These are phyloP conservation scores for Drosophila putrida DNA, from an alignment of 2,888 invertebrate genomes.

Conservation along the genomic window DNA sequence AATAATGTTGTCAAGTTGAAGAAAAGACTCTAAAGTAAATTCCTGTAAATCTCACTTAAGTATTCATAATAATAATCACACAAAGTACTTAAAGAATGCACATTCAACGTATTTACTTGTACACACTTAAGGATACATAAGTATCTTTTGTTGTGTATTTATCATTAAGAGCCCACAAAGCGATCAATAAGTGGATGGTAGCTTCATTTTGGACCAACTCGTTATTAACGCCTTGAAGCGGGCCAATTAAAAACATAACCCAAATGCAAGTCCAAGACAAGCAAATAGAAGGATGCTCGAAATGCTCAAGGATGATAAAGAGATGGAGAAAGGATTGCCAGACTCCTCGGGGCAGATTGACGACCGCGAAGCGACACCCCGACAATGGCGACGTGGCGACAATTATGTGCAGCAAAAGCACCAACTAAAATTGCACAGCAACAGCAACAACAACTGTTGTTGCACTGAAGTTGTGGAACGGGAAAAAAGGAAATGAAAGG, in stretches of 20 bases:
- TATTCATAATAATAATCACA: not conserved
- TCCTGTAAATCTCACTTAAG: too few species aligned
- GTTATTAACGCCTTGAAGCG: conserved; percentile 51
- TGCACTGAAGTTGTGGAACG: conserved; percentile 41
- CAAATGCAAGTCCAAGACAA: conserved; percentile 78
- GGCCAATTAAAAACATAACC: conserved; percentile 85
- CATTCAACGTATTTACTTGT: not conserved
- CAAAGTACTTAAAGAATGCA: not conserved
- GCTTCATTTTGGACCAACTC: conserved; percentile 12
- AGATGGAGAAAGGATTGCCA: not conserved
- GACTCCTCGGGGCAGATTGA: conserved; percentile 15
- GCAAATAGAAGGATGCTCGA: conserved; percentile 47
- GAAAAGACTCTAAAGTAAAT: too few species aligned
- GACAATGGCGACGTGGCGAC: conserved; percentile 24
- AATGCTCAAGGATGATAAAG: conserved; percentile 6
- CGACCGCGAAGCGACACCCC: conserved; percentile 61
- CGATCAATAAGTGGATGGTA: conserved; percentile 37
- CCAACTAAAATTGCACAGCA: conserved; percentile 15
- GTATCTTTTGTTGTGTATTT: conserved; percentile 50
- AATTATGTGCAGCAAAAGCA: conserved; percentile 43
- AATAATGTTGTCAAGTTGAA: too few species aligned
- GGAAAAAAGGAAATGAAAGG: not conserved
- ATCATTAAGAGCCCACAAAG: conserved; percentile 58
- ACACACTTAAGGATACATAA: not conserved
- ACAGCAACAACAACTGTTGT: conserved; percentile 18